Base-by-base conservation (phyloP, 2,113 vertebrate genomes). In the Furnarius figulus region DNA sequence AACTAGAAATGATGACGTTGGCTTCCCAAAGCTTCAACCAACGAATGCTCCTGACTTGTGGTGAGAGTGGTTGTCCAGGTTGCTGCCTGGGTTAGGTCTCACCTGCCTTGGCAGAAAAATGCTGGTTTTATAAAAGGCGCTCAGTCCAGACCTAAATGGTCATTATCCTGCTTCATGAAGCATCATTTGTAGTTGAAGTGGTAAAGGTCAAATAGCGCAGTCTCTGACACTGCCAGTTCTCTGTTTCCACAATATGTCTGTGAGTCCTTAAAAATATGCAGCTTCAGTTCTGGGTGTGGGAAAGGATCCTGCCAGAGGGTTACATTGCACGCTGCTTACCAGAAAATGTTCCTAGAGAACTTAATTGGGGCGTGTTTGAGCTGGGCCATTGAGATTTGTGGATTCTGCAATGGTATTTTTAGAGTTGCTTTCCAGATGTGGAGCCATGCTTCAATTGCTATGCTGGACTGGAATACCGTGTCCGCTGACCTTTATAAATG, bases 141-240 rank as follows among this genome's bases (percentile, higher is more conserved):
- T 91, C 31, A 35, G 24, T 61, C 30, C 20, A n/a, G 37, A 56
- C 47, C 24, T 68, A 9, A 3, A 31, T 55, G 9, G 11, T 82
- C 24, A 53, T 75, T 12, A 25, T 40, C 17, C 27, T 77, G 33
- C 42, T 78, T 63, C 37, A 12, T 31, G 19, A 17, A 82, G 18
- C 30, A 31, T 82, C 53, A 33, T 27, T 80, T 90, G 1, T 35
- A 25, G 6, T 25, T 31, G 40, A 80, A 53, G 33, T 30, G 19
- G 5, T 81, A 21, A 28, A 33, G 28, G 40, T 40, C 14, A 37
- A 55, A 63, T 72, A 16, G 14, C 0, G 0, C 20, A n/a, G 5
- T 66, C 28, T 39, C 40, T 73, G 49, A 42, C 24, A 25, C 35
- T 12, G 27, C 14, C 12, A 20, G 0, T 71, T 74, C 9, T 53